A percentile compares a stretch with the other conserved stretches of the same genome.
These are phyloP conservation scores for Gobio occitaniae DNA, from an alignment of 2,797 vertebrate genomes.

Conservation along the genomic window DNA sequence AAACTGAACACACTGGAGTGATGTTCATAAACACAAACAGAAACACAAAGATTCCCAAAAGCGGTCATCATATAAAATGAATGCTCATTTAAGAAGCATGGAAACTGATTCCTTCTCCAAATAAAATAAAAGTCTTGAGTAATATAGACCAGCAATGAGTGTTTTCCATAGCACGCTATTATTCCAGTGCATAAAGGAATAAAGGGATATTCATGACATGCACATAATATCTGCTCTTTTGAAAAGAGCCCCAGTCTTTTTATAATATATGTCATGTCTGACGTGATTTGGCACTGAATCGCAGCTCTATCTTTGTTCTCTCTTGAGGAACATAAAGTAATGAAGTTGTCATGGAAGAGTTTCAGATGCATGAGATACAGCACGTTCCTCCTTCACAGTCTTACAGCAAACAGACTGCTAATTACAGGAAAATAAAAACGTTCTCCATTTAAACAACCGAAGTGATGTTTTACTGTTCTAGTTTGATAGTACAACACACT, in stretches of 20 bases:
- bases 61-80: background rate
- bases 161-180: background rate
- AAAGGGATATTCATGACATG: background rate
- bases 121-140: background rate
- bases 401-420: conserved; percentile 60
- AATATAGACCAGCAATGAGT: background rate
- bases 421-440: conserved; percentile 58
- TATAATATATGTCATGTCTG: conserved; percentile 49
- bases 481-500: background rate
- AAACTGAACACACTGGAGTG: background rate
- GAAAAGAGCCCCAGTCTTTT: background rate
- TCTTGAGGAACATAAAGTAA: conserved; percentile 61
- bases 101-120: background rate
- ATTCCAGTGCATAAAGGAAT: too few relatives aligned
- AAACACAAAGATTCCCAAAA: background rate
- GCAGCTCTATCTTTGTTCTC: conserved; percentile 45
- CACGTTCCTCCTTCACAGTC: conserved; percentile 33
- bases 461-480: background rate
- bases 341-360: conserved; percentile 49
- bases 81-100: background rate
- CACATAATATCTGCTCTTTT: conserved; percentile 8
- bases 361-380: conserved; percentile 51
- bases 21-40: background rate
- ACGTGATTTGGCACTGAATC: conserved; percentile 59
- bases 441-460: too few relatives aligned